Percentiles rank a stretch among this genome's conserved stretches.
Evolutionary conservation across 2,113 vertebrate species (phyloP).

Genomic region (Mystacornis crossleyi): DNA sequence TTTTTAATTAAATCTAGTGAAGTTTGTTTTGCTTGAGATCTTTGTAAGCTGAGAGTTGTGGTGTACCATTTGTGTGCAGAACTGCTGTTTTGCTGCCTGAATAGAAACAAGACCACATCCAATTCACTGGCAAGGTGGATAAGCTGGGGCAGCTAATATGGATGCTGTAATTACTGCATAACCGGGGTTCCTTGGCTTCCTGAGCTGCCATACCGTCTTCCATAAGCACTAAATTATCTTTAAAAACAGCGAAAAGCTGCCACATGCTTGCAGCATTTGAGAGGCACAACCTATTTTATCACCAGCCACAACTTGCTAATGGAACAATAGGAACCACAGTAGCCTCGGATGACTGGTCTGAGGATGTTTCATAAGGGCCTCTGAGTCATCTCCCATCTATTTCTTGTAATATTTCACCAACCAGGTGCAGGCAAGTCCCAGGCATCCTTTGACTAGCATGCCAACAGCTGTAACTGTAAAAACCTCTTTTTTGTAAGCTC

Average conservation of each 20-base stretch:
- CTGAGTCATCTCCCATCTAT: constrained; percentile 16
- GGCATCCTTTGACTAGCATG: background rate
- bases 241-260: background rate
- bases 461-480: background rate
- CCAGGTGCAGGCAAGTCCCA: constrained; percentile 7
- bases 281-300: background rate
- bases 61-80: background rate
- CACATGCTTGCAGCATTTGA: background rate
- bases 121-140: background rate
- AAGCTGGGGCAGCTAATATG: background rate
- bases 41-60: background rate
- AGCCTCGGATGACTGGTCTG: background rate
- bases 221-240: background rate
- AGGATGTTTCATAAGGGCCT: background rate
- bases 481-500: background rate
- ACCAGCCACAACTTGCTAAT: constrained; percentile 17
- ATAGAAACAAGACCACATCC: background rate
- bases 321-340: background rate
- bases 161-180: background rate
- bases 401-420: background rate
- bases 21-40: background rate
- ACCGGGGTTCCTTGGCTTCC: background rate
- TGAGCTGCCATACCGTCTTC: background rate
- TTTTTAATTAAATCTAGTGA: constrained; percentile 23
- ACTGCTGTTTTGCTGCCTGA: background rate